Evolutionary conservation across 2,113 vertebrate genomes (phyloP).

Genomic region (Bujurquina vittata): DNA sequence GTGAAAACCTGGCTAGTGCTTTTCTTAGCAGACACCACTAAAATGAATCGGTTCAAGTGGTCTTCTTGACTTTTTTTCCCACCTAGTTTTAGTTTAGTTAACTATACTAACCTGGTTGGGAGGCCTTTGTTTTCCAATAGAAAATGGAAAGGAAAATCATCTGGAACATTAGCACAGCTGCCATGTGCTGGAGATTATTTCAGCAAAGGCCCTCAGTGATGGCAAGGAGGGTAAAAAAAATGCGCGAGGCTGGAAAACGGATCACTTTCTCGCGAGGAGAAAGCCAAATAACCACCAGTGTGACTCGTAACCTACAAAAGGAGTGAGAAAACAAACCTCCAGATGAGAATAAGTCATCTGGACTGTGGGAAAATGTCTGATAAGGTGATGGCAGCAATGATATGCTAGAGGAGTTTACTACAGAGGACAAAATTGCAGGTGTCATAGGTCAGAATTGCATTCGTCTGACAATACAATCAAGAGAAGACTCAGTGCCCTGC

Average conservation of each 20-base stretch:
- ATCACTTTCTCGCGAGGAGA: not conserved
- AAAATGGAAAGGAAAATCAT: not conserved
- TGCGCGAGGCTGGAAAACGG: not conserved
- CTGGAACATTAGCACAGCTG: not conserved
- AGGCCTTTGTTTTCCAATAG: not conserved
- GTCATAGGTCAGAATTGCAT: not conserved
- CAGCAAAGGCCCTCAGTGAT: not conserved
- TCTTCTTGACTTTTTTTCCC: not conserved
- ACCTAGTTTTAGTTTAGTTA: not conserved
- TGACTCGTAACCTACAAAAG: not conserved
- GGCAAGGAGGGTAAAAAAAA: not conserved
- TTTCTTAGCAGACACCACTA: conserved; percentile 31
- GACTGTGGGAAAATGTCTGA: not conserved
- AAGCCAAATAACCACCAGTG: not conserved
- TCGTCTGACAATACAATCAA: not conserved
- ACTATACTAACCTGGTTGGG: not conserved
- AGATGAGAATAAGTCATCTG: not conserved
- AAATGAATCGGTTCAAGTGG: conserved; percentile 46
- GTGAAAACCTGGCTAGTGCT: not conserved
- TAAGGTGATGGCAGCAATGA: not conserved
- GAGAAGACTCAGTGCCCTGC: not conserved
- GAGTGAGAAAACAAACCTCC: not conserved
- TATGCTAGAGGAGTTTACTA: not conserved
- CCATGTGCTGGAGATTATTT: not conserved
- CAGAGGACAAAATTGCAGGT: not conserved